These are phyloP conservation scores for Phortica variegata DNA, from an alignment of 1,140 invertebrate genomes.

Conservation along the genomic window DNA sequence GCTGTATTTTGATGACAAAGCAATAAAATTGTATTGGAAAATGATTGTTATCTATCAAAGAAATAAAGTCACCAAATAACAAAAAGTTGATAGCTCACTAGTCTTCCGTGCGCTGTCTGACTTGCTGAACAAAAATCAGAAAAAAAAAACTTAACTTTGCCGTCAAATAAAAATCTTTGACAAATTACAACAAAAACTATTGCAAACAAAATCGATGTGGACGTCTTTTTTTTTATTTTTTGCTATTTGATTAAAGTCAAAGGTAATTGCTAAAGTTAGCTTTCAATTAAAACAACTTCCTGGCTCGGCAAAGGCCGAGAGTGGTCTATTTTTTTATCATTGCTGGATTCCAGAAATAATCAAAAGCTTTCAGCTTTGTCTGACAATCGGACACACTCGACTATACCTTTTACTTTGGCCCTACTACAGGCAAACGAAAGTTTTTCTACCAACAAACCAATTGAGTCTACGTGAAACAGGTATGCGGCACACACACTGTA, in stretches of 20 bases:
- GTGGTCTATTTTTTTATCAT: too few relatives aligned
- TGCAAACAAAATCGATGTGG: conserved; percentile 21
- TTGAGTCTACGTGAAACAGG: too few relatives aligned
- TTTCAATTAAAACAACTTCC: conserved; percentile 55
- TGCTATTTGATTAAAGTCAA: conserved; percentile 45
- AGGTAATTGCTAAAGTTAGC: conserved; percentile 50
- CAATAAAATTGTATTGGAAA: conserved; percentile 55
- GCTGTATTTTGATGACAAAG: conserved; percentile 54
- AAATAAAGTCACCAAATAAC: conserved; percentile 31
- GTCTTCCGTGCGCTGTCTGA: not conserved
- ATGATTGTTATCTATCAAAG: too few relatives aligned
- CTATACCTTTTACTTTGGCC: too few relatives aligned
- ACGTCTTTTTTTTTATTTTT: conserved; percentile 1
- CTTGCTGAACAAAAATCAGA: conserved; percentile 47
- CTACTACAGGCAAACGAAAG: too few relatives aligned
- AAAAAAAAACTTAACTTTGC: conserved; percentile 15
- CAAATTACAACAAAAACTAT: conserved; percentile 12
- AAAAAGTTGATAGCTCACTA: conserved; percentile 11
- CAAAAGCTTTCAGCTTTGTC: too few relatives aligned
- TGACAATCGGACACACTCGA: too few relatives aligned
- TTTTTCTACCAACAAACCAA: too few relatives aligned
- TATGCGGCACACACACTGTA: too few relatives aligned
- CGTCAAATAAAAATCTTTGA: conserved; percentile 15
- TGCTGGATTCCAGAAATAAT: too few relatives aligned
- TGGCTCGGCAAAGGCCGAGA: too few relatives aligned